A percentile compares a stretch with the other conserved stretches of the same genome.
Evolutionary conservation across 1,140 invertebrate genomes (phyloP).

Genomic region (Brachionus angularis): DNA sequence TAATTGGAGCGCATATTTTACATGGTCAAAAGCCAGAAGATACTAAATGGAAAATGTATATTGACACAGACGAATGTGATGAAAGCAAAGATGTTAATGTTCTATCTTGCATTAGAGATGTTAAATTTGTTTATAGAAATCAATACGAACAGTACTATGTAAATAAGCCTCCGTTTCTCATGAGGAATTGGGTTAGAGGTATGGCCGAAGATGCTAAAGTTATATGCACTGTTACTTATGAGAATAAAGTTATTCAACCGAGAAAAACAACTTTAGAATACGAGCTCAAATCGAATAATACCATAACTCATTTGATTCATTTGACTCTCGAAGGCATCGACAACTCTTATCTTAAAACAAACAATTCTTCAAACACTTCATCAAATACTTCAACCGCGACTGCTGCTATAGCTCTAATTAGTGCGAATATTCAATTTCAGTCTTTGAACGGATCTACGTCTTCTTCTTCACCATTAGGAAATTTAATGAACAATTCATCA

Average conservation of each 20-base stretch:
- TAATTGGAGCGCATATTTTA: slow-evolving; percentile 16
- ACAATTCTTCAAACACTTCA: background rate
- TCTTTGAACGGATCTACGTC: background rate
- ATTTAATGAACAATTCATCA: background rate
- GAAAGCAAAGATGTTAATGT: slow-evolving; percentile 45
- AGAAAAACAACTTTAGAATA: slow-evolving; percentile 28
- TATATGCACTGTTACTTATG: slow-evolving; percentile 47
- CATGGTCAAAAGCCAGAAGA: slow-evolving; percentile 34
- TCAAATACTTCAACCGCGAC: slow-evolving; percentile 23
- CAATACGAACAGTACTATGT: slow-evolving; percentile 44
- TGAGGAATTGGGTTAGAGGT: slow-evolving; percentile 47
- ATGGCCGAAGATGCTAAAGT: slow-evolving; percentile 45
- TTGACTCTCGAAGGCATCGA: slow-evolving; percentile 28
- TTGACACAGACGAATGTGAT: slow-evolving; percentile 48
- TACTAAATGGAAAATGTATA: slow-evolving; percentile 49
- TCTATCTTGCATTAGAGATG: slow-evolving; percentile 46
- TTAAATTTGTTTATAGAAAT: slow-evolving; percentile 46
- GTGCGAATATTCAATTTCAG: slow-evolving; percentile 37
- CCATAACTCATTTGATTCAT: slow-evolving; percentile 25
- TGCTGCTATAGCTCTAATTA: slow-evolving; percentile 16
- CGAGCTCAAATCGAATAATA: slow-evolving; percentile 4
- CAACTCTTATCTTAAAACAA: slow-evolving; percentile 12
- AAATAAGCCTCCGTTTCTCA: slow-evolving; percentile 47
- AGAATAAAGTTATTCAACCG: slow-evolving; percentile 33
- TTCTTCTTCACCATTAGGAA: slow-evolving; percentile 4